These are phyloP conservation scores for Carcinoscorpius rotundicauda DNA, from an alignment of 1,140 invertebrate genomes.

Conservation along the genomic window DNA sequence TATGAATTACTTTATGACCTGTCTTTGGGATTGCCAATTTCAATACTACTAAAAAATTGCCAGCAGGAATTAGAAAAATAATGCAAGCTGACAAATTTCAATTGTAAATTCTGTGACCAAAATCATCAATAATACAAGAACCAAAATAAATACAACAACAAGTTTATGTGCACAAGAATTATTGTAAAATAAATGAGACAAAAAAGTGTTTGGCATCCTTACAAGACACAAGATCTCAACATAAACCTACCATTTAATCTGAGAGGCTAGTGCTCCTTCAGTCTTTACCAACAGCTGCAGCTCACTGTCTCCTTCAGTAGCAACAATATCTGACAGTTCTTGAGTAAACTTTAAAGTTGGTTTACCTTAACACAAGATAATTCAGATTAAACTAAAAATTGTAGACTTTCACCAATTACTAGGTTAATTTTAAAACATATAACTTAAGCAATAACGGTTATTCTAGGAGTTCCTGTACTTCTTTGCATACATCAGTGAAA, in stretches of 20 bases:
- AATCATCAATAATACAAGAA: neutral
- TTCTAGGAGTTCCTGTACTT: neutral
- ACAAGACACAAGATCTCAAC: neutral
- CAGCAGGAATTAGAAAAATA: no score
- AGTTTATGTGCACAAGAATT: no score
- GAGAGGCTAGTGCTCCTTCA: conserved; percentile 64
- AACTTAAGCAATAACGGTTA: neutral
- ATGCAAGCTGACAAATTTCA: no score
- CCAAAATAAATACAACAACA: neutral
- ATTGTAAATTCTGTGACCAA: neutral
- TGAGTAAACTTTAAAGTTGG: conserved; percentile 17
- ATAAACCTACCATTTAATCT: conserved; percentile 53
- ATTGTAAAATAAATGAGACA: no score
- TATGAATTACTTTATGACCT: no score
- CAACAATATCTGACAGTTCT: conserved; percentile 49
- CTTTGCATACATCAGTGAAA: no score
- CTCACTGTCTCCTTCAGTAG: conserved; percentile 63
- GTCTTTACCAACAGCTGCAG: conserved; percentile 61
- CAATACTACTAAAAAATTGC: no score
- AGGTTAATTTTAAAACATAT: no score
- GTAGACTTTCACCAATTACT: no score
- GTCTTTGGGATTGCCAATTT: no score
- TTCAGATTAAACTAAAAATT: conserved; percentile 1
- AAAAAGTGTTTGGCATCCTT: neutral
- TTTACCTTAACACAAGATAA: neutral